Conservation (phyloP, 1,140 invertebrate species). For the Rhyacophila brunnea region DNA sequence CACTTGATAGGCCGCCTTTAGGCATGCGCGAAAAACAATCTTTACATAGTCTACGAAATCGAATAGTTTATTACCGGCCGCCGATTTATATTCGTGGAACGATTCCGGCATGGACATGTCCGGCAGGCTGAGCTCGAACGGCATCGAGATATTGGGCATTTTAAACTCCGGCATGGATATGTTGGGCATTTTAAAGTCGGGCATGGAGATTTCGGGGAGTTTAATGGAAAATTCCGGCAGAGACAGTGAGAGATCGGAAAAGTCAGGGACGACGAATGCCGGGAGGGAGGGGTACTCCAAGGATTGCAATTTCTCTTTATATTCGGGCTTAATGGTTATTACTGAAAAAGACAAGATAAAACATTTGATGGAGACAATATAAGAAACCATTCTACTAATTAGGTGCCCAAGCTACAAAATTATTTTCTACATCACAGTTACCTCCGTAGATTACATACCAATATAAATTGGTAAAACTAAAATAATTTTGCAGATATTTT, state of each 20-base stretch:
- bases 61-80: slow-evolving; percentile 43
- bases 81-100: slow-evolving; percentile 46
- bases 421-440: too few relatives aligned
- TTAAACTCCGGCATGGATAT: slow-evolving; percentile 39
- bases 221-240: slow-evolving; percentile 1
- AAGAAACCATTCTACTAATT: too few relatives aligned
- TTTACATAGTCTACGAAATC: slow-evolving; percentile 46
- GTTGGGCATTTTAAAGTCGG: slow-evolving; percentile 37
- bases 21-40: slow-evolving; percentile 44
- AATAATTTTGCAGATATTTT: too few relatives aligned
- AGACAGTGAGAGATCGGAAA: slow-evolving; percentile 14
- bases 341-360: slow-evolving; percentile 27
- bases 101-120: slow-evolving; percentile 41
- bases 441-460: too few relatives aligned
- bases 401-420: too few relatives aligned
- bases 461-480: too few relatives aligned
- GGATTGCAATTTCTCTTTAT: slow-evolving; percentile 42
- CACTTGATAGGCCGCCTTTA: slow-evolving; percentile 43
- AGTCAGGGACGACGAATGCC: slow-evolving; percentile 44
- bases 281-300: slow-evolving; percentile 43
- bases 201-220: slow-evolving; percentile 32
- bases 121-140: slow-evolving; percentile 10
- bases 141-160: slow-evolving; percentile 38
- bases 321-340: slow-evolving; percentile 37
- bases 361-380: background rate